Conservation (phyloP, 2,797 vertebrate species). For the Urosaurus nigricauda region DNA sequence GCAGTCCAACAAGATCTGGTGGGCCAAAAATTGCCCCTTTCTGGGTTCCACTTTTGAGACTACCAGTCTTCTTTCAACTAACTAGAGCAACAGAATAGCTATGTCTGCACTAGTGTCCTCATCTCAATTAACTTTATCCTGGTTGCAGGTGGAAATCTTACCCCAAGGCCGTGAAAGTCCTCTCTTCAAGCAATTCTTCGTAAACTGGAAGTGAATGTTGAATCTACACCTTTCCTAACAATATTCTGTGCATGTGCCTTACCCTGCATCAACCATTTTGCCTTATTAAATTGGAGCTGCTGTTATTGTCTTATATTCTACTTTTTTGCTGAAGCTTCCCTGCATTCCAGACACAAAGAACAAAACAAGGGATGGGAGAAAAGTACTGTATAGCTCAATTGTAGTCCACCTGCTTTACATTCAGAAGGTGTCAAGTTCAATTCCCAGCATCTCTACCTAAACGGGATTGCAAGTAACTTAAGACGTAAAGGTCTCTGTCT, state of each 20-base stretch:
- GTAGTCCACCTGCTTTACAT: neutral
- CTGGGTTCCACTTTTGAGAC: neutral
- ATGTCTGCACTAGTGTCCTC: neutral
- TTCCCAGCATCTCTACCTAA: neutral
- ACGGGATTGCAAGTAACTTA: neutral
- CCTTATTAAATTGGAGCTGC: conserved; percentile 28
- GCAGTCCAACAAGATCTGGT: no score
- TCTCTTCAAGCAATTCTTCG: conserved; percentile 96
- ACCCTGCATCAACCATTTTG: neutral
- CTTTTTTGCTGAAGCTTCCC: neutral
- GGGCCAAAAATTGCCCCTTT: no score
- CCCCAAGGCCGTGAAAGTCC: conserved; percentile 89
- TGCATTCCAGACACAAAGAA: neutral
- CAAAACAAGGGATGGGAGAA: neutral
- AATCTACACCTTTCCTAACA: neutral
- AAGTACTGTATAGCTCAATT: neutral
- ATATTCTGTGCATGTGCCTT: neutral
- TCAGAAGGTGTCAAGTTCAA: neutral
- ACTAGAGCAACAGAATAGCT: neutral
- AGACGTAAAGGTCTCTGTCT: neutral
- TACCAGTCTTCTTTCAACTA: neutral
- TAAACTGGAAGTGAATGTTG: conserved; percentile 84
- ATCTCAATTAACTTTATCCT: neutral
- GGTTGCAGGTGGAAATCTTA: conserved; percentile 90
- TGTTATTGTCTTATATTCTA: neutral